Percentiles rank a stretch among this genome's conserved stretches.
phyloP scores from a whole-genome alignment of 2,113 vertebrate species.

The Lynx canadensis region DNA sequence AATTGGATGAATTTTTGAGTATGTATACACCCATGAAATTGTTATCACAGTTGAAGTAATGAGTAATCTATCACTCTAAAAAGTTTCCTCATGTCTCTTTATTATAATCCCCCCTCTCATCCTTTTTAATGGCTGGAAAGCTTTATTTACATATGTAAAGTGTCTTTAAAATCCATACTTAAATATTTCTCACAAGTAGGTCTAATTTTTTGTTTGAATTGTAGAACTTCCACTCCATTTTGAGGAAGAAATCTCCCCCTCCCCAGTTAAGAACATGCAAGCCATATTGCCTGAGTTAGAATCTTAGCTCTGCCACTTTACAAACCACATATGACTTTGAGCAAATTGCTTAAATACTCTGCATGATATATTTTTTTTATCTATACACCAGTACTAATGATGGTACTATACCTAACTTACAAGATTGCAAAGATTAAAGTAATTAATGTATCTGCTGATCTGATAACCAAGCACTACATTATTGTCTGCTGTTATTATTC shows the following conservation, averaged over 20 bases:
- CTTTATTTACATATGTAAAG: conserved; percentile 1
- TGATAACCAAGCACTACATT: neutral
- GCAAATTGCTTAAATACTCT: neutral
- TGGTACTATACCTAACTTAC: conserved; percentile 6
- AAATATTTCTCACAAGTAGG: neutral
- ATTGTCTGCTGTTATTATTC: conserved; percentile 1
- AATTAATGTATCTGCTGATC: neutral
- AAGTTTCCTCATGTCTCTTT: neutral
- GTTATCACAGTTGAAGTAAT: neutral
- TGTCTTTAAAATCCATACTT: conserved; percentile 12
- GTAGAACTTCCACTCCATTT: neutral
- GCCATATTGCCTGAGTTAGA: neutral
- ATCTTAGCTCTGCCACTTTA: conserved; percentile 4
- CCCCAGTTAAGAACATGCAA: neutral
- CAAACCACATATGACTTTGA: neutral
- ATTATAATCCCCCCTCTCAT: neutral
- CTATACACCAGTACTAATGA: neutral
- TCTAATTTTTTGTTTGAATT: neutral
- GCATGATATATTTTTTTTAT: neutral
- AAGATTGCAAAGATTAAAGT: neutral
- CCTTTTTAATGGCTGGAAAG: conserved; percentile 7
- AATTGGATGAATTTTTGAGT: neutral
- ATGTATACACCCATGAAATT: neutral
- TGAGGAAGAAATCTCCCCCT: neutral
- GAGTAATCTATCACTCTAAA: neutral